Evolutionary conservation across 1,140 invertebrate species (phyloP), one percentile per base, ranked within the genome.

Genomic region (Drosophila sturtevanti): DNA sequence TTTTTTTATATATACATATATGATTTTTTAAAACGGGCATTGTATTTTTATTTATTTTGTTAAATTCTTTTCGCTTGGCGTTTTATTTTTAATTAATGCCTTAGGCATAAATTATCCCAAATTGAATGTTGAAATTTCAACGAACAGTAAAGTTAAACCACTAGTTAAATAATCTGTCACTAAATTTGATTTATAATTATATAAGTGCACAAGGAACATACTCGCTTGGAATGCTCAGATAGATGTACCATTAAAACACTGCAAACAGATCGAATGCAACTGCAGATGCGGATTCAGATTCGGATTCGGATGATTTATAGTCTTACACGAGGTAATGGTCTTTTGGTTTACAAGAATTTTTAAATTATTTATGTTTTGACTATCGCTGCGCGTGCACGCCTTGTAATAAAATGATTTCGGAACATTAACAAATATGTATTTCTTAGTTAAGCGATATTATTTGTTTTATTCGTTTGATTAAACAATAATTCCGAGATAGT

Each of bases 171-270:
- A 48, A 48, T 48, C 62, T 58, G 67, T 58, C 63, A 21, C 35
- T 44, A 22, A 35, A 44, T 51, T 24, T 78, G 65, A 71, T 82
- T 86, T 68, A 86, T 72, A 5, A 55, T 86, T 86, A 86, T 86
- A 79, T 89, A 86, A 87, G 72, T 68, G 70, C 56, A 63, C 22
- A 12, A 38, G 18, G 34, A 41, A 35, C 12, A 31, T 59, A 41
- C 14, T 9, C n/a, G 16, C 35, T 27, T 48, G 7, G 37, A 56
- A 34, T 68, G 73, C 41, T 48, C 9, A 21, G 41, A 21, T 48
- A 21, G 41, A 48, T 77, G 70, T 77, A 77, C 58, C 80, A 70
- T 69, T 70, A 70, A 72, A 52, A 48, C 35, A 48, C 35, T 77
- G 77, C 81, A 77, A 61, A 68, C 41, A 6, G 75, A 54, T 64